A percentile compares a stretch with the other conserved stretches of the same genome.
Evolutionary conservation across 2,888 invertebrate genomes (phyloP).

Genomic region (Noctua pronuba): DNA sequence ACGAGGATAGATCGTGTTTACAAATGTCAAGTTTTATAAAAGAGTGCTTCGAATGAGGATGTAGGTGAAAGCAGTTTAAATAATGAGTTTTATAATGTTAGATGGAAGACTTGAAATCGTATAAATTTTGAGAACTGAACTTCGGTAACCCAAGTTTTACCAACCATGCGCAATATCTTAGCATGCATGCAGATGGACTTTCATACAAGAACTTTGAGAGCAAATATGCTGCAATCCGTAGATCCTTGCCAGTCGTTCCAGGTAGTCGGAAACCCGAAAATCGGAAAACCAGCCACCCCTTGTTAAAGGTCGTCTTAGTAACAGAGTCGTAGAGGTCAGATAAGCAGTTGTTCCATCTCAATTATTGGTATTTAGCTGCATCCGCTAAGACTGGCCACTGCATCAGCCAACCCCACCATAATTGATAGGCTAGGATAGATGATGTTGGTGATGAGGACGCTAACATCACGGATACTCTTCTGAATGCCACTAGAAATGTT

Average conservation of each 20-base stretch:
- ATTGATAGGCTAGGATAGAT: too few relatives aligned
- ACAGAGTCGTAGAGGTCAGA: background rate
- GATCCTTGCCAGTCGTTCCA: background rate
- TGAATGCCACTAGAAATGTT: background rate
- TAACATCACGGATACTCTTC: too few relatives aligned
- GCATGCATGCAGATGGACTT: background rate
- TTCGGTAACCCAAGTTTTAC: background rate
- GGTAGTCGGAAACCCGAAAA: background rate
- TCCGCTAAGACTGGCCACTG: background rate
- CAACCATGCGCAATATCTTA: background rate
- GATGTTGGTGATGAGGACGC: too few relatives aligned
- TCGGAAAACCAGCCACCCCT: background rate
- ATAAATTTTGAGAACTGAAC: background rate
- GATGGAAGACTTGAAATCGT: background rate
- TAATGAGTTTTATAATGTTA: background rate
- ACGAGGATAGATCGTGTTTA: constrained; percentile 35
- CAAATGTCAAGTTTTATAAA: constrained; percentile 15
- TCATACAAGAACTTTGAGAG: too few relatives aligned
- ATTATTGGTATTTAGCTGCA: background rate
- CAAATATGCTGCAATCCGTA: background rate
- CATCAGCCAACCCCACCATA: too few relatives aligned
- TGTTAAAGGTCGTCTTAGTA: background rate
- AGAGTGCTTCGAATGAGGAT: background rate
- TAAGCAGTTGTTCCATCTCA: background rate
- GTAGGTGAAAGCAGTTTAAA: constrained; percentile 10